These are phyloP conservation scores for Melikaiella ostensackeni DNA, from an alignment of 2,888 invertebrate genomes.

Conservation along the genomic window DNA sequence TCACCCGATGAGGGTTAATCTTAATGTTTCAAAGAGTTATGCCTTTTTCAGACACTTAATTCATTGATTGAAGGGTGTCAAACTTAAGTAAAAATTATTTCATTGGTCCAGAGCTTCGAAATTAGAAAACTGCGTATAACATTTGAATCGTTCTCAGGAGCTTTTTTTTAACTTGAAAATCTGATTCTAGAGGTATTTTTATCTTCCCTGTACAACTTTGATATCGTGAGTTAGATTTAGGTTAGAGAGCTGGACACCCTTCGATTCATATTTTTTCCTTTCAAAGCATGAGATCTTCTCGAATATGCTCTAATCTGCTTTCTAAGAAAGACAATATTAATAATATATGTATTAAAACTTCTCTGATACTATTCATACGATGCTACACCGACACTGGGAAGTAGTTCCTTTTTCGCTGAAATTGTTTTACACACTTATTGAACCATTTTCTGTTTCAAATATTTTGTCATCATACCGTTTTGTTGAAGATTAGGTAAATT, in stretches of 20 bases:
- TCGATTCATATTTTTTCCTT: too few relatives aligned
- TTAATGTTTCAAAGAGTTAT: not conserved
- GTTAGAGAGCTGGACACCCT: too few relatives aligned
- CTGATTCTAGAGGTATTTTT: too few relatives aligned
- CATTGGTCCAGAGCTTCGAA: too few relatives aligned
- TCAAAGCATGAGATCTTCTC: not conserved
- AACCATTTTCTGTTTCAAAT: not conserved
- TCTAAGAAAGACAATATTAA: conserved; percentile 15
- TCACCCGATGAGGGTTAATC: not conserved
- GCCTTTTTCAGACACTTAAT: too few relatives aligned
- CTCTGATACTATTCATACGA: conserved; percentile 8
- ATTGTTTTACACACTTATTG: not conserved
- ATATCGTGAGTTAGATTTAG: too few relatives aligned
- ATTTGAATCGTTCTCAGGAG: too few relatives aligned
- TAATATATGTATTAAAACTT: not conserved
- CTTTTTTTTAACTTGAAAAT: too few relatives aligned
- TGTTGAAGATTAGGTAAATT: not conserved
- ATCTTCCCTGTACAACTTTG: too few relatives aligned
- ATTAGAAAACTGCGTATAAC: too few relatives aligned
- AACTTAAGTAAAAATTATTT: too few relatives aligned
- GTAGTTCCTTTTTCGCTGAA: not conserved
- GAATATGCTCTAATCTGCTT: conserved; percentile 16
- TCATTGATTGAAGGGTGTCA: too few relatives aligned
- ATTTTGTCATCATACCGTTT: not conserved
- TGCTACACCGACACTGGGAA: not conserved